Evolutionary conservation across 1,140 invertebrate genomes (phyloP), one percentile per base, ranked within the genome.

Genomic region (Zaprionus camerounensis): DNA sequence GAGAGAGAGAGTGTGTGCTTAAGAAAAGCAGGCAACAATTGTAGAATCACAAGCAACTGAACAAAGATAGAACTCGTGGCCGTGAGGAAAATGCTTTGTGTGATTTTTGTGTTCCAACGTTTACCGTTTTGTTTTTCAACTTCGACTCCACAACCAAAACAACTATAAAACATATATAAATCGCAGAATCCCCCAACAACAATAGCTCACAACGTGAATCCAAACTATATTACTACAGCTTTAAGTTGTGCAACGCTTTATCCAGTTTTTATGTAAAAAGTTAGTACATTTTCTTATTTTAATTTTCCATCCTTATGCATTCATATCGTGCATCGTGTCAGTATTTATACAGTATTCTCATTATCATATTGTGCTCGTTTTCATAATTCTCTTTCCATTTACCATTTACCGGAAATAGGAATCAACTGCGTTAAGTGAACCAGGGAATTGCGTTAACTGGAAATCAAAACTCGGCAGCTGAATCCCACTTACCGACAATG

Each of bases 41-140:
- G 78, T 85, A 82, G 80, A 88, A 82, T 84, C 75, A 51, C 81
- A 90, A 90, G 85, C 85, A 90, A 88, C 86, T 90, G 85, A 88
- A 88, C 85, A 88, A 88, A 90, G 79, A 88, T 72, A 71, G 84
- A 80, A 80, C 82, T 91, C 81, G 55, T 58, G 83, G 77, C 84
- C 68, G 64, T 80, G 84, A 90, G 81, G 81, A 84, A 58, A 79
- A 78, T 81, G 69, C 84, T 88, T 90, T 90, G 84, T 79, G 84
- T 84, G 85, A 90, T 90, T 90, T 88, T 84, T 88, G 84, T 88
- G 84, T 88, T 88, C 85, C 88, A 84, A 87, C 78, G 84, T 87
- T 87, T 78, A 75, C 67, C 64, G 84, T 88, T 88, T 87, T 88
- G 81, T 68, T 90, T 84, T 62, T 70, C 53, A 64, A 71, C 69